phyloP scores from a whole-genome alignment of 2,797 vertebrate genomes.

The Taenioides sp. region DNA sequence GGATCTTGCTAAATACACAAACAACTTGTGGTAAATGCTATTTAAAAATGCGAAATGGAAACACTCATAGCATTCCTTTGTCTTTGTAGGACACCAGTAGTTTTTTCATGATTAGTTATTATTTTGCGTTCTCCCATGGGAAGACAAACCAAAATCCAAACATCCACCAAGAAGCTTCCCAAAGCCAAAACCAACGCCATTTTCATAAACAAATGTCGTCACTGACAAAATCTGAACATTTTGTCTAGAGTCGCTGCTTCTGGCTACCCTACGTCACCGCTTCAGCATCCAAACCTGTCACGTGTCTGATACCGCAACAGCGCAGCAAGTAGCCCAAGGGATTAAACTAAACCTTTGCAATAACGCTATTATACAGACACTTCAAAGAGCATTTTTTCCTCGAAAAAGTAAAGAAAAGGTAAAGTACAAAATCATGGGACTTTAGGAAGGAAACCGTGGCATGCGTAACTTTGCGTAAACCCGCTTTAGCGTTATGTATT shows the following conservation, averaged over 20 bases:
- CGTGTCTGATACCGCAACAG: slow-evolving; percentile 1
- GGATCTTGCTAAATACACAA: not conserved
- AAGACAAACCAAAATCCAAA: slow-evolving; percentile 38
- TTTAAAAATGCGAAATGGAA: not conserved
- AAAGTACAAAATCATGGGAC: not conserved
- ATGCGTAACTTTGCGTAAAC: not conserved
- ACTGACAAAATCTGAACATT: slow-evolving; percentile 29
- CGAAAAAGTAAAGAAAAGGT: too few relatives aligned
- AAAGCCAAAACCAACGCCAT: slow-evolving; percentile 71
- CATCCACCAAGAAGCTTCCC: slow-evolving; percentile 52
- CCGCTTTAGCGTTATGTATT: not conserved
- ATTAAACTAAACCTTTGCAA: too few relatives aligned
- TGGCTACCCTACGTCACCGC: slow-evolving; percentile 41
- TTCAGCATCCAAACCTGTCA: slow-evolving; percentile 28
- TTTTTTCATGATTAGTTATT: not conserved
- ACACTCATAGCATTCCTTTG: not conserved
- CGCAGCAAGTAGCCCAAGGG: too few relatives aligned
- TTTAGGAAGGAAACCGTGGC: not conserved
- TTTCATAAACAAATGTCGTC: slow-evolving; percentile 59
- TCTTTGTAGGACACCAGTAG: not conserved
- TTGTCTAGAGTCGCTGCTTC: slow-evolving; percentile 1
- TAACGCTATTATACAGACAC: not conserved
- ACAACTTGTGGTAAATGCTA: not conserved
- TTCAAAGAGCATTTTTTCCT: too few relatives aligned
- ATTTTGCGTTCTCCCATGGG: slow-evolving; percentile 10